Evolutionary conservation across 2,797 vertebrate genomes (phyloP).

Genomic region (Sciaenops ocellatus): DNA sequence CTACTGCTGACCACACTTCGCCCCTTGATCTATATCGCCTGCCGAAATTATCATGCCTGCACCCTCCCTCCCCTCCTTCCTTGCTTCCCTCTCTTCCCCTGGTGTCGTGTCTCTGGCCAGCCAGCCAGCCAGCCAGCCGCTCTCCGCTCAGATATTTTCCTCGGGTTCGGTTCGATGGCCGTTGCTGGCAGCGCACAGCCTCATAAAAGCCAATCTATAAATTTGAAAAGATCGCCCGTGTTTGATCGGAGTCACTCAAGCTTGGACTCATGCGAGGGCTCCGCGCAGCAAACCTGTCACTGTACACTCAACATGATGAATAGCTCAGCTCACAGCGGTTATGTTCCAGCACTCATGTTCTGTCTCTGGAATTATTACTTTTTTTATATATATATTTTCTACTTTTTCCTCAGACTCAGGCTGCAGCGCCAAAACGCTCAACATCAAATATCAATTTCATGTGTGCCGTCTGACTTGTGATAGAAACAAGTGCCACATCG

Average conservation of each 20-base stretch:
- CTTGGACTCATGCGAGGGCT: slow-evolving; percentile 63
- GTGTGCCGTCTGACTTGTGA: slow-evolving; percentile 10
- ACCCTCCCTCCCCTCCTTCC: not conserved
- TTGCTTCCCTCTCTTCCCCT: not conserved
- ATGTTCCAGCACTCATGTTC: slow-evolving; percentile 10
- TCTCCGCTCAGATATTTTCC: slow-evolving; percentile 54
- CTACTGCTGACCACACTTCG: slow-evolving; percentile 85
- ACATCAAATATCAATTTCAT: not conserved
- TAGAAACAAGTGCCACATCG: not conserved
- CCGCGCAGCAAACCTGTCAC: slow-evolving; percentile 53
- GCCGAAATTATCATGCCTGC: slow-evolving; percentile 75
- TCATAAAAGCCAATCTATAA: slow-evolving; percentile 69
- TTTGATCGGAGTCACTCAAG: slow-evolving; percentile 76
- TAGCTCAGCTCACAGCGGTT: slow-evolving; percentile 26
- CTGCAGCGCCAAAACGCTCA: not conserved
- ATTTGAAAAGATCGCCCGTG: slow-evolving; percentile 74
- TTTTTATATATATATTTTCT: slow-evolving; percentile 3
- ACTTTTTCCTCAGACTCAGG: slow-evolving; percentile 15
- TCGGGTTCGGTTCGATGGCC: slow-evolving; percentile 53
- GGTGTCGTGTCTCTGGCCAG: slow-evolving; percentile 30
- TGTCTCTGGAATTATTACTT: slow-evolving; percentile 42
- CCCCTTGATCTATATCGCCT: slow-evolving; percentile 77
- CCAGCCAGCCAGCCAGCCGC: slow-evolving; percentile 32
- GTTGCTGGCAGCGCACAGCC: slow-evolving; percentile 50
- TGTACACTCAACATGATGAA: slow-evolving; percentile 56